Evolutionary conservation across 2,113 vertebrate species (phyloP), one percentile per base, ranked within the genome.

Genomic region (Actinemys pallida): DNA sequence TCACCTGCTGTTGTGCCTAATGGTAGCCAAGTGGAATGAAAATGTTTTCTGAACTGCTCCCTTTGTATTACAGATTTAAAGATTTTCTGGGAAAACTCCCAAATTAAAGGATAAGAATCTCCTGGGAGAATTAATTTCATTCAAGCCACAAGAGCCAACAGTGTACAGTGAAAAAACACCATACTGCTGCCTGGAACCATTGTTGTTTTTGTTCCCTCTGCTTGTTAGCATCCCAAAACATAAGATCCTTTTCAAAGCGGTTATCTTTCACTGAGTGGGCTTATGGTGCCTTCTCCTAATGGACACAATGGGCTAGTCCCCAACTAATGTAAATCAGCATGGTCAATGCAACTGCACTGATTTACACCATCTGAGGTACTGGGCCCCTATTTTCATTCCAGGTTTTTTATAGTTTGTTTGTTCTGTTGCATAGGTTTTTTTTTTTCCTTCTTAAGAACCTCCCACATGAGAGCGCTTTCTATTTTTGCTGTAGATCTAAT

Each of bases 31-130:
- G 84, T 84, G 50, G 54, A 49, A 29, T 47, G 39, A 81, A 65
- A 88, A 35, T 84, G 13, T 79, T 90, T 90, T 93, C 79, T 90
- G 72, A 87, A 93, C 62, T 42, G 25, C 54, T 52, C 14, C 83
- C 35, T 13, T 87, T 54, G 35, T 57, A 52, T 72, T 72, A 72
- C 72, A 75, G 47, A 84, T 35, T 94, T 2, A 4, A 95, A 93
- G 88, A 53, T 90, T 86, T 91, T 90, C 84, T 85, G 87, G 92
- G 93, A 89, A 10, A 87, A 14, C 79, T 92, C 87, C 89, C 82
- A 87, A 79, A 80, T 89, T 82, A 65, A 90, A 84, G 14, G 62
- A 69, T 69, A n/a, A 69, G 62, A 69, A 69, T 35, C 62, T n/a
- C 62, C 16, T 35, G 81, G 39, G 87, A 90, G 94, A 92, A 82